These are phyloP conservation scores for Pogonus chalceus DNA, from an alignment of 1,140 invertebrate species.

Conservation along the genomic window DNA sequence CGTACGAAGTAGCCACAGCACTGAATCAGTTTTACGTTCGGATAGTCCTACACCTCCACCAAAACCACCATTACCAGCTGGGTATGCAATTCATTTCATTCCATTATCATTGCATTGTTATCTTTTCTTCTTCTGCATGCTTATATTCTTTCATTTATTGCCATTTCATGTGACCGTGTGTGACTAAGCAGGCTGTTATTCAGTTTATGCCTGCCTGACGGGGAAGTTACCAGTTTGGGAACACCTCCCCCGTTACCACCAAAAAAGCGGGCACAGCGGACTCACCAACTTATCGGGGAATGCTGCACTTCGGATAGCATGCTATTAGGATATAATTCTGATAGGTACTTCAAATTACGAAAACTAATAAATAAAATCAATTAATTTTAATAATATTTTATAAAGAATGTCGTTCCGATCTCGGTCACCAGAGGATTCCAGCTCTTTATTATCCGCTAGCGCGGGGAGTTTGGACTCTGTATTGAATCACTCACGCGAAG, in stretches of 20 bases:
- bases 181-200: conserved; percentile 12
- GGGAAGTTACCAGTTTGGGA: conserved; percentile 16
- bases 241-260: conserved; percentile 66
- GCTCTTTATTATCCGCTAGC: conserved; percentile 57
- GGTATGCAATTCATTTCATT: conserved; percentile 40
- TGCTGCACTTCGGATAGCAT: conserved; percentile 38
- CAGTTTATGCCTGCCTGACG: conserved; percentile 20
- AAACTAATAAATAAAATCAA: neutral
- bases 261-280: conserved; percentile 48
- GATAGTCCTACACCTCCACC: conserved; percentile 58
- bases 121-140: conserved; percentile 3
- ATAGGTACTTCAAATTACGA: conserved; percentile 33
- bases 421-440: conserved; percentile 55
- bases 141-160: neutral
- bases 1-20: conserved; percentile 60
- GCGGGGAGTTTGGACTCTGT: conserved; percentile 76
- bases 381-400: conserved; percentile 12
- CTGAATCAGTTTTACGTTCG: conserved; percentile 53
- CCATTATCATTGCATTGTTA: no score
- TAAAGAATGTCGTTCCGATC: conserved; percentile 47
- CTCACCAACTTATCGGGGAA: conserved; percentile 40
- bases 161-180: no score
- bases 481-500: conserved; percentile 69
- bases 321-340: conserved; percentile 44
- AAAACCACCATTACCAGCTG: conserved; percentile 73